phyloP scores from a whole-genome alignment of 2,797 vertebrate species.

The Leptodactylus fallax region DNA sequence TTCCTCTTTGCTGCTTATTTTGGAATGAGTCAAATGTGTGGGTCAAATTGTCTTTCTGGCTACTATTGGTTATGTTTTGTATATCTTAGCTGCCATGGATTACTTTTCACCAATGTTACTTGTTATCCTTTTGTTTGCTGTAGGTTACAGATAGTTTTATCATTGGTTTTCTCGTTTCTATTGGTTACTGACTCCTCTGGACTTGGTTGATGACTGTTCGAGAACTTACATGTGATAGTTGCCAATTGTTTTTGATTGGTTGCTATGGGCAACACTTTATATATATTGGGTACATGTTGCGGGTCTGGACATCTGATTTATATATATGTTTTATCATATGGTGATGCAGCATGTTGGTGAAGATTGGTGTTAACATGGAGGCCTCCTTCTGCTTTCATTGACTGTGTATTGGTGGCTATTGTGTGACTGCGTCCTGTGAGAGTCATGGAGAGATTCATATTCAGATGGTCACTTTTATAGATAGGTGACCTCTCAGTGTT shows the following conservation, averaged over 20 bases:
- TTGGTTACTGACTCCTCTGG: no score
- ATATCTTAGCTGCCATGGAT: background rate
- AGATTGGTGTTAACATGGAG: background rate
- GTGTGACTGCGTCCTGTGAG: background rate
- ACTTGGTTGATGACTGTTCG: no score
- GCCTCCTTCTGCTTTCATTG: background rate
- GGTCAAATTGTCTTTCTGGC: no score
- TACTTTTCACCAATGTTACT: no score
- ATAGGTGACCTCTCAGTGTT: background rate
- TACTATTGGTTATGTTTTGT: background rate
- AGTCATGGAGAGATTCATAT: constrained; percentile 38
- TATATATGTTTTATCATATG: background rate
- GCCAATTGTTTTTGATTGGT: no score
- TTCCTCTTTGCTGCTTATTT: no score
- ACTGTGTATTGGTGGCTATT: background rate
- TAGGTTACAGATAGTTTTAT: background rate
- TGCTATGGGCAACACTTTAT: background rate
- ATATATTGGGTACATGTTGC: background rate
- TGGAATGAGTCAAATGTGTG: no score
- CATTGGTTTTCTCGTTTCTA: no score
- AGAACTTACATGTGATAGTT: no score
- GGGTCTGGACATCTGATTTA: constrained; percentile 29
- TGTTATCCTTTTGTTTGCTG: background rate
- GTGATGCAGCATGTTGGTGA: constrained; percentile 18
- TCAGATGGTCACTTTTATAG: constrained; percentile 3